Percentiles rank a stretch among this genome's conserved stretches.
Conservation (phyloP, 2,888 invertebrate genomes). For the Cantharis lateralis region DNA sequence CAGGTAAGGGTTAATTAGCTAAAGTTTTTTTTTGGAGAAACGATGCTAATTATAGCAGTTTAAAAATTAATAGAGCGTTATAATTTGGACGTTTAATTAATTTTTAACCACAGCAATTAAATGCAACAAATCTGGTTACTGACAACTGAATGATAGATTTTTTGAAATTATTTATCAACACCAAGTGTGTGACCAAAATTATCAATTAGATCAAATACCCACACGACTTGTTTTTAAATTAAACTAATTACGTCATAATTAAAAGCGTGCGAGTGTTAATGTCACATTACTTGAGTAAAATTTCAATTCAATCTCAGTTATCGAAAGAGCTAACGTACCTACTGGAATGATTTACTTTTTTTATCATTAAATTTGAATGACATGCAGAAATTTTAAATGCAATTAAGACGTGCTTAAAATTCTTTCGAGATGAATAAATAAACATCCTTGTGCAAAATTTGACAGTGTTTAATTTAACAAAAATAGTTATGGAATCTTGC, state of each 20-base stretch:
- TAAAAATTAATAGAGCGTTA: not conserved
- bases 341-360: not conserved
- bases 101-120: not conserved
- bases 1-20: not conserved
- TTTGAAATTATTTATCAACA: not conserved
- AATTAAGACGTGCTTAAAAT: not conserved
- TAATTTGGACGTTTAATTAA: not conserved
- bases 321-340: not conserved
- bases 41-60: not conserved
- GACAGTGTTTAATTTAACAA: not conserved
- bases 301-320: not conserved
- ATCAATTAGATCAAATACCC: not conserved
- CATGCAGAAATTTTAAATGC: not conserved
- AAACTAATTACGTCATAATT: not conserved
- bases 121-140: not conserved
- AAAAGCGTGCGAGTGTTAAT: not conserved
- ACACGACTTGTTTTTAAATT: not conserved
- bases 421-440: not conserved
- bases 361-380: not conserved
- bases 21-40: not conserved
- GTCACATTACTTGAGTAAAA: not conserved
- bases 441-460: not conserved
- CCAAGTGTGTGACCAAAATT: not conserved
- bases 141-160: not conserved
- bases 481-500: slow-evolving; percentile 3